phyloP scores from a whole-genome alignment of 2,113 vertebrate genomes.

The Vidua macroura region DNA sequence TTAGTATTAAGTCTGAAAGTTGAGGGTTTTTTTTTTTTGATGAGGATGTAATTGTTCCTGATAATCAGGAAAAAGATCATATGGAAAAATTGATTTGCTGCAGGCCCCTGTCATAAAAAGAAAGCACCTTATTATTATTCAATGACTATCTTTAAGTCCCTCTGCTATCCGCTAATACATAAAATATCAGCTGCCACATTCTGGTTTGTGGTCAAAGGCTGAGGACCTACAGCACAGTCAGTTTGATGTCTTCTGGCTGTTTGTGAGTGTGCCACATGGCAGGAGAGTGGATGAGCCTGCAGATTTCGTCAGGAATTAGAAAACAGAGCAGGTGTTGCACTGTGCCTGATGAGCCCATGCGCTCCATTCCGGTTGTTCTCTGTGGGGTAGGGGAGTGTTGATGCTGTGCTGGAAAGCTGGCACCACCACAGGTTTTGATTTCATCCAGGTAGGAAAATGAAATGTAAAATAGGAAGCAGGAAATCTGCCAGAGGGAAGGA shows the following conservation, averaged over 20 bases:
- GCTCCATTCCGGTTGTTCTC: accelerated
- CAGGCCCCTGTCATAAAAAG: neutral
- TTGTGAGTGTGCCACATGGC: neutral
- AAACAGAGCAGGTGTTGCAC: accelerated
- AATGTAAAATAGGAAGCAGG: neutral
- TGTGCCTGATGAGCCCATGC: accelerated
- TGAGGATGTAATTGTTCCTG: neutral
- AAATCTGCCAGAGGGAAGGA: neutral
- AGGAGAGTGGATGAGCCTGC: neutral
- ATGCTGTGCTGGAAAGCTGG: neutral
- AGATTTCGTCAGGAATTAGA: neutral
- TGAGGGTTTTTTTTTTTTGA: accelerated
- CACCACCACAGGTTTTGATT: neutral
- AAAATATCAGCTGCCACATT: neutral
- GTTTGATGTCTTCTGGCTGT: neutral
- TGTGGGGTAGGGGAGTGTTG: neutral
- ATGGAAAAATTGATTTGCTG: neutral
- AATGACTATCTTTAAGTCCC: accelerated
- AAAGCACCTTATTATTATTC: neutral
- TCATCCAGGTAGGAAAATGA: neutral
- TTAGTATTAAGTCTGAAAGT: neutral
- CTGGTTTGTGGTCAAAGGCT: neutral
- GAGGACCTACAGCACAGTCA: neutral
- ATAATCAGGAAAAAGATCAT: neutral
- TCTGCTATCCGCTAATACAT: neutral